Percentiles rank a stretch among this genome's conserved stretches.
Evolutionary conservation across 2,888 invertebrate species (phyloP).

Genomic region (Diarsia brunnea): DNA sequence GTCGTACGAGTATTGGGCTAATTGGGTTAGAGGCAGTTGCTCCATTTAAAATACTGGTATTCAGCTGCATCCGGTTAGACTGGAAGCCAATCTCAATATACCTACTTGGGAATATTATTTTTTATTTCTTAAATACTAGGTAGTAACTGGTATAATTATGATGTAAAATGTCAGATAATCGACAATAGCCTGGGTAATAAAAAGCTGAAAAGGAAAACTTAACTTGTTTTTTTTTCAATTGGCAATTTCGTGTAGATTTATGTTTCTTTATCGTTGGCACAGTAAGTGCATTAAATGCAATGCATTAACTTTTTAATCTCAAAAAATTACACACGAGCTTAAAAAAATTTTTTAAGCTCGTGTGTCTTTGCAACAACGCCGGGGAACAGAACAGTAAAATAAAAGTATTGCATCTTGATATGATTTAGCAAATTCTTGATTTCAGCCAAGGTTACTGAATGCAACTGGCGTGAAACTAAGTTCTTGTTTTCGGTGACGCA

Average conservation of each 20-base stretch:
- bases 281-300: no score
- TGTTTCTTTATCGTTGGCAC: background rate
- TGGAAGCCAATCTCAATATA: no score
- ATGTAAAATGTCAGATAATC: background rate
- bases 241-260: background rate
- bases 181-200: background rate
- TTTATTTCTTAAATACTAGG: no score
- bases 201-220: background rate
- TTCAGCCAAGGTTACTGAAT: constrained; percentile 3
- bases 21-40: no score
- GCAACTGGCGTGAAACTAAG: background rate
- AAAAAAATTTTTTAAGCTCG: background rate
- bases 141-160: no score
- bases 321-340: no score
- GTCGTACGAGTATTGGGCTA: no score
- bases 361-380: background rate
- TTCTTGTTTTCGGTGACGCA: background rate
- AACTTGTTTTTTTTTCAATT: background rate
- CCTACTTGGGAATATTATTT: no score
- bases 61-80: no score
- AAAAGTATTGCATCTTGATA: background rate
- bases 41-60: no score
- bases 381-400: background rate
- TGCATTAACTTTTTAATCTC: no score
- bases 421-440: background rate